Evolutionary conservation across 53 echinoderm and acorn worm genomes (phyloP), one percentile per base, ranked within the genome.

Genomic region (Astropecten irregularis): DNA sequence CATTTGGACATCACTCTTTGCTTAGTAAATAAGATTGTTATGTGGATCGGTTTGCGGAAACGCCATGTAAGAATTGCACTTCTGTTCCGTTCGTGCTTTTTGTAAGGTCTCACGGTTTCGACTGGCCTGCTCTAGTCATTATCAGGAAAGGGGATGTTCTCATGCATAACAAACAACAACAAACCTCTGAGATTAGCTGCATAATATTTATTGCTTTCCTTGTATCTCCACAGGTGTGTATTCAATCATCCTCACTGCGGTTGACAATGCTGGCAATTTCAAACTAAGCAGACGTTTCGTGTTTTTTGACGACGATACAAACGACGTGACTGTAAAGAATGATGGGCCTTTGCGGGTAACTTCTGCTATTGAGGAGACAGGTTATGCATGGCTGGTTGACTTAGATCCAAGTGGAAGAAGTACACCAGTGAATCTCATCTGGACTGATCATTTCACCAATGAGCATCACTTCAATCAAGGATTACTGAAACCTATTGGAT

Each of bases 391-490:
- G 86, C 49, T 63, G 28, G 77, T 53, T 27, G n/a, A 65, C 49
- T 21, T 83, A 14, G 55, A 66, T 16, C 18, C 54, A 8, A 18
- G 16, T 46, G 23, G 58, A 57, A 30, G 71, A 19, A 69, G 30
- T 3, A 71, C 84, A 10, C 30, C 34, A 44, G 88, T 88, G 35
- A 1, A 9, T 18, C 37, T 88, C 20, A 37, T 46, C 29, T 88
- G 88, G 88, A 20, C 44, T 13, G 40, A 30, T n/a, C 88, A 44
- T 72, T 88, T 83, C 52, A 71, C 32, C 13, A 88, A 88, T 40
- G 40, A 21, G 10, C 2, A 63, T 30, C 88, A 88, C 26, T 14
- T 44, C 22, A 59, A 40, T 19, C 67, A 72, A 33, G 71, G 66
- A 50, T 49, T 86, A 13, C 66, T 86, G 9, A 65, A 86, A 21